These are phyloP conservation scores for Parnassius smintheus DNA, from an alignment of 2,888 invertebrate genomes.

Conservation along the genomic window DNA sequence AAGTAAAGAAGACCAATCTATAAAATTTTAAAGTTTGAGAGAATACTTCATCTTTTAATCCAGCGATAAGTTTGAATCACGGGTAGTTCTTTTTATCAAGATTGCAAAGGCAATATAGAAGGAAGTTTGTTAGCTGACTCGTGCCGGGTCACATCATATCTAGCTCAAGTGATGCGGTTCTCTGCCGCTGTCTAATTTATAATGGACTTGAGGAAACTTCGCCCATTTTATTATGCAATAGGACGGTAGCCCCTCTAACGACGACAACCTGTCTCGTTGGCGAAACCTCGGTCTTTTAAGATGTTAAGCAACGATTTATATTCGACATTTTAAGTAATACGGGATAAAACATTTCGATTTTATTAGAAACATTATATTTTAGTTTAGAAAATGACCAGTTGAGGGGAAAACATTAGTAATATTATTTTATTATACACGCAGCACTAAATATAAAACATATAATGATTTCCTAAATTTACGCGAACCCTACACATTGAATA, in stretches of 20 bases:
- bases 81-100: conserved; percentile 78
- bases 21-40: conserved; percentile 54
- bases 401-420: no score
- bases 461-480: no score
- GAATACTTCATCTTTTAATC: conserved; percentile 50
- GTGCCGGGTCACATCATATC: conserved; percentile 78
- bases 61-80: conserved; percentile 72
- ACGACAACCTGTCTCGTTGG: conserved; percentile 72
- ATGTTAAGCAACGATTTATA: conserved; percentile 71
- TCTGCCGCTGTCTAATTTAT: conserved; percentile 79
- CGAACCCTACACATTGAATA: no score
- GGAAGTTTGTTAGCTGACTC: conserved; percentile 72
- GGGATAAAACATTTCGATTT: conserved; percentile 39
- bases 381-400: no score
- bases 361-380: no score
- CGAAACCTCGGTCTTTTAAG: conserved; percentile 58
- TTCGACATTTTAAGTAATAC: conserved; percentile 53
- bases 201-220: conserved; percentile 80
- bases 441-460: no score
- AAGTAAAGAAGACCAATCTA: conserved; percentile 27
- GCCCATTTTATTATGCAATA: conserved; percentile 81
- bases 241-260: conserved; percentile 79
- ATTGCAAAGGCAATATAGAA: conserved; percentile 69
- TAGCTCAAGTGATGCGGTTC: conserved; percentile 80
- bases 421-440: no score